Conservation (phyloP, 2,113 vertebrate species). For the Bufo bufo region DNA sequence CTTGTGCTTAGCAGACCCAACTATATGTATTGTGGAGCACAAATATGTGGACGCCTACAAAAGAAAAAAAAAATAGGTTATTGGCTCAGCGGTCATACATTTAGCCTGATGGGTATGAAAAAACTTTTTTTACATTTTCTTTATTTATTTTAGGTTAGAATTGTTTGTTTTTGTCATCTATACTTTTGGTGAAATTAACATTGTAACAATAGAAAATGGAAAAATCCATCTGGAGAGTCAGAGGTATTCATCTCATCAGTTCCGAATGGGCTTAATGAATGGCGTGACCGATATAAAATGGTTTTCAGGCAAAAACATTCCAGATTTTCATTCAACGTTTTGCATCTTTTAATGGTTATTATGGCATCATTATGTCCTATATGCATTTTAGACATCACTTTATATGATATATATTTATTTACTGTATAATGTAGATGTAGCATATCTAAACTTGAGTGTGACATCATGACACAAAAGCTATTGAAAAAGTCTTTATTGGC, state of each 20-base stretch:
- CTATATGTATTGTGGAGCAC: constrained; percentile 15
- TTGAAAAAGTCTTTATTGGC: no score
- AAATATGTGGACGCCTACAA: constrained; percentile 1
- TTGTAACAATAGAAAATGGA: not conserved
- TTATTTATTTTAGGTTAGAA: not conserved
- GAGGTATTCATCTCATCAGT: not conserved
- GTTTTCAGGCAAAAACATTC: not conserved
- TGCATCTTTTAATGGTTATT: not conserved
- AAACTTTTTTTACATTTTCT: not conserved
- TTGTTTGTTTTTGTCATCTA: not conserved
- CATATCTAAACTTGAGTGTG: no score
- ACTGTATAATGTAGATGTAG: not conserved
- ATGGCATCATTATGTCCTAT: not conserved
- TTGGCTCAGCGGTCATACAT: not conserved
- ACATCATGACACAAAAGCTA: no score
- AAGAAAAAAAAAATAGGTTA: not conserved
- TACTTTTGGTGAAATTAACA: not conserved
- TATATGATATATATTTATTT: not conserved
- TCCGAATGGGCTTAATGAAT: not conserved
- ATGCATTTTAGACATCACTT: not conserved
- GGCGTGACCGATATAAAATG: constrained; percentile 15
- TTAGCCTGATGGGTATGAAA: not conserved
- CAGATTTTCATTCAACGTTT: not conserved
- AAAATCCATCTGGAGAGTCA: not conserved
- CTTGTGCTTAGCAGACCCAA: constrained; percentile 25